Conservation (phyloP, 1,140 invertebrate species). For the Eurytemora carolleeae region DNA sequence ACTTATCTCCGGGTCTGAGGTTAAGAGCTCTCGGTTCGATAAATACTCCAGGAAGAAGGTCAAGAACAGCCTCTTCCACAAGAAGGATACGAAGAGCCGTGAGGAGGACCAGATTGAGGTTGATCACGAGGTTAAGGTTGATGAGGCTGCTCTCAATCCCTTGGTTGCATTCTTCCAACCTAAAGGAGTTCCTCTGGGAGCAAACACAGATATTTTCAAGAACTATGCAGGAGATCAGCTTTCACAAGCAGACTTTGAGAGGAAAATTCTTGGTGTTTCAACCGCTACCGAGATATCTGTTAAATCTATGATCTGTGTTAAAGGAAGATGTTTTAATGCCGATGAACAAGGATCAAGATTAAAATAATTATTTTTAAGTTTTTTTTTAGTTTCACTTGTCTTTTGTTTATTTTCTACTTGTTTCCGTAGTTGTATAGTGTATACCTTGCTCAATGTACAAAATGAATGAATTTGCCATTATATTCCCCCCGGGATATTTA, state of each 20-base stretch:
- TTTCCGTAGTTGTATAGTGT: too few species aligned
- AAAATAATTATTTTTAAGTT: too few species aligned
- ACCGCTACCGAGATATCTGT: constrained; percentile 13
- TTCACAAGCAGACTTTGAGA: constrained; percentile 12
- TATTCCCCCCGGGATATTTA: too few species aligned
- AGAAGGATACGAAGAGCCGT: neutral
- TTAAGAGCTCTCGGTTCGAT: neutral
- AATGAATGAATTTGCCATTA: too few species aligned
- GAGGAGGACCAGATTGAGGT: neutral
- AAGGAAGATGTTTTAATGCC: constrained; percentile 10
- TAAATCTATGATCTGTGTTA: constrained; percentile 10
- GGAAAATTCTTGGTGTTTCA: constrained; percentile 10
- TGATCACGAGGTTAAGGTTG: neutral
- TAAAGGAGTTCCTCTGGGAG: constrained; percentile 1
- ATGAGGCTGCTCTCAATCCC: neutral
- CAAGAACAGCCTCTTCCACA: neutral
- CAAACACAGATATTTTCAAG: constrained; percentile 1
- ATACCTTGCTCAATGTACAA: too few species aligned
- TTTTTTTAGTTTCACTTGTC: too few species aligned
- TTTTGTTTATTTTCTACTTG: too few species aligned
- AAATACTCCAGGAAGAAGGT: neutral
- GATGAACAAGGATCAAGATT: constrained; percentile 1
- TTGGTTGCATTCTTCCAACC: too few species aligned
- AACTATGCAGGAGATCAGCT: constrained; percentile 7
- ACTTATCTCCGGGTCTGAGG: neutral